A percentile compares a stretch with the other conserved stretches of the same genome.
Evolutionary conservation across 2,797 vertebrate genomes (phyloP).

Genomic region (Xyrichtys novacula): DNA sequence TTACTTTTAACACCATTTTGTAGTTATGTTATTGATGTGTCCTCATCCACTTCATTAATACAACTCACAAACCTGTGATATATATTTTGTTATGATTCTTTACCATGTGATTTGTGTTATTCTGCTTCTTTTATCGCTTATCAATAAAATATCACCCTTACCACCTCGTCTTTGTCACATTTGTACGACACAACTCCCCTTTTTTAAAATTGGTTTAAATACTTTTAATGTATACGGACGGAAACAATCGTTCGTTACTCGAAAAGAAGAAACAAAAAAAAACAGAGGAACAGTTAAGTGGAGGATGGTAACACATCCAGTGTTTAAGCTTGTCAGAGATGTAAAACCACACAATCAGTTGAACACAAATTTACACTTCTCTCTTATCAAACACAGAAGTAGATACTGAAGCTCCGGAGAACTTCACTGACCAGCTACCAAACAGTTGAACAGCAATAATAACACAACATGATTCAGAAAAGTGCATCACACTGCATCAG

Average conservation of each 20-base stretch:
- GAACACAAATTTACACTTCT: slow-evolving; percentile 52
- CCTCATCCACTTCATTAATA: slow-evolving; percentile 77
- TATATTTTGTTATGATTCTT: slow-evolving; percentile 80
- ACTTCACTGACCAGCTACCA: slow-evolving; percentile 58
- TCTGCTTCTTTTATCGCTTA: slow-evolving; percentile 75
- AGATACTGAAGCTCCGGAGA: slow-evolving; percentile 60
- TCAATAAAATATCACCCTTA: slow-evolving; percentile 78
- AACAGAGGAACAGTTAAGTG: slow-evolving; percentile 37
- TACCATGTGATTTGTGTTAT: slow-evolving; percentile 79
- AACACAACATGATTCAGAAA: slow-evolving; percentile 56
- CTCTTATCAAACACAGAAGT: slow-evolving; percentile 64
- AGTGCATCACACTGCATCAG: slow-evolving; percentile 61
- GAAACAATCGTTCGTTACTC: slow-evolving; percentile 46
- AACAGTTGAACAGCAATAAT: slow-evolving; percentile 62
- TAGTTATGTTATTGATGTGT: slow-evolving; percentile 75
- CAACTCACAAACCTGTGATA: slow-evolving; percentile 80
- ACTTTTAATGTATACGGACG: slow-evolving; percentile 65
- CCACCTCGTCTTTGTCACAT: slow-evolving; percentile 31
- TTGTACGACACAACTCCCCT: slow-evolving; percentile 5
- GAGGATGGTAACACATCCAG: slow-evolving; percentile 45
- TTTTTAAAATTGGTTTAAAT: slow-evolving; percentile 47
- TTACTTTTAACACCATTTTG: slow-evolving; percentile 75
- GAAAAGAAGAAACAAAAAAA: slow-evolving; percentile 46
- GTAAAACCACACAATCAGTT: slow-evolving; percentile 60
- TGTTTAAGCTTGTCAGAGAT: slow-evolving; percentile 51